Percentiles rank a stretch among this genome's conserved stretches.
These are phyloP conservation scores for Zapornia atra DNA, from an alignment of 2,113 vertebrate genomes.

Conservation along the genomic window DNA sequence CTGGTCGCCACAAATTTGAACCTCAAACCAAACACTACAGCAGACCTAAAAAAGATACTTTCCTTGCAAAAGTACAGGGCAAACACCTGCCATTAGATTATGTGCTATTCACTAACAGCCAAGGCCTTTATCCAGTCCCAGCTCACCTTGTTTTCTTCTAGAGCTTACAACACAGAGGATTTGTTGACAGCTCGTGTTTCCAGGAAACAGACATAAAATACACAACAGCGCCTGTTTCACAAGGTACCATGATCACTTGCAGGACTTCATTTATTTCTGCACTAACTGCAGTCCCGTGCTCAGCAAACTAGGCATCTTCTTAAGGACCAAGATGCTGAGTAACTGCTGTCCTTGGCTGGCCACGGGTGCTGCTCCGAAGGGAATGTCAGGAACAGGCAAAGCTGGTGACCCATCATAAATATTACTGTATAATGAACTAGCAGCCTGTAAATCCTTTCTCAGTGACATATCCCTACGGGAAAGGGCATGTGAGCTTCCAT, in stretches of 20 bases:
- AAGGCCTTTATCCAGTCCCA: not conserved
- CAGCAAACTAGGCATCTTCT: not conserved
- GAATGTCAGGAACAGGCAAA: not conserved
- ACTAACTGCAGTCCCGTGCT: not conserved
- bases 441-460: slow-evolving; percentile 45
- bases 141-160: slow-evolving; percentile 16
- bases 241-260: not conserved
- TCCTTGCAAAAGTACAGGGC: not conserved
- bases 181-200: not conserved
- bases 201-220: not conserved
- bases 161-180: not conserved
- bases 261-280: not conserved
- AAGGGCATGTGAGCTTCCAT: slow-evolving; percentile 32
- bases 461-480: slow-evolving; percentile 1
- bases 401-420: slow-evolving; percentile 1
- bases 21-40: not conserved
- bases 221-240: not conserved
- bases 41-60: not conserved
- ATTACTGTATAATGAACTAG: not conserved
- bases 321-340: not conserved
- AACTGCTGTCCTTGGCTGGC: not conserved
- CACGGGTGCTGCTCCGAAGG: not conserved
- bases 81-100: not conserved
- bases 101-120: not conserved
- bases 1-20: no score